Conservation (phyloP, 2,797 vertebrate species). For the Ctenosaura bakeri region DNA sequence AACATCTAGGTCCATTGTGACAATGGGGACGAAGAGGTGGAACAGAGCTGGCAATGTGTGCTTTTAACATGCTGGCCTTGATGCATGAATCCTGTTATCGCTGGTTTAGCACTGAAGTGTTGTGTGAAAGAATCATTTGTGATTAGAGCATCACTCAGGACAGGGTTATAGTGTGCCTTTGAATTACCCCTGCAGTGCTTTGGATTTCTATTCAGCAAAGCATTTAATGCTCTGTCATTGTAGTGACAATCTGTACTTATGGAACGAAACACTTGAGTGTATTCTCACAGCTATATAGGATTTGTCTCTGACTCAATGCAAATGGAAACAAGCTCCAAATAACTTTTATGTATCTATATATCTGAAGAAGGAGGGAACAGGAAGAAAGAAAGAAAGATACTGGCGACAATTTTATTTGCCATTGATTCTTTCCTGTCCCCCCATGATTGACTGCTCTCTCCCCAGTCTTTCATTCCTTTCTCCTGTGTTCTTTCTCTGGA, state of each 20-base stretch:
- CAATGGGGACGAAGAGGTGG: too few relatives aligned
- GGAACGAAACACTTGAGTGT: neutral
- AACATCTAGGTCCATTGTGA: too few relatives aligned
- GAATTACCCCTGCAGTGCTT: neutral
- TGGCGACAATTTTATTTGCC: slow-evolving; percentile 3
- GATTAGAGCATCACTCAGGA: neutral
- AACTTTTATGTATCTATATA: slow-evolving; percentile 6
- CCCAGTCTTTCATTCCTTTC: neutral
- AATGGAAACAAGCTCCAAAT: slow-evolving; percentile 1
- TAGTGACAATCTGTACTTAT: neutral
- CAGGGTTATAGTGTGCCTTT: neutral
- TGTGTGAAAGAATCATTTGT: neutral
- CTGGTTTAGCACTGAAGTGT: too few relatives aligned
- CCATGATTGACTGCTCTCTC: neutral
- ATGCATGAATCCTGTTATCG: neutral
- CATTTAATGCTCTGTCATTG: neutral
- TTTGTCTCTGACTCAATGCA: slow-evolving; percentile 6
- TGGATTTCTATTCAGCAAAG: neutral
- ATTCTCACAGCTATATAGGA: neutral
- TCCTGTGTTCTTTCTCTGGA: neutral
- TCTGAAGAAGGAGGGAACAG: neutral
- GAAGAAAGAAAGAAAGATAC: neutral
- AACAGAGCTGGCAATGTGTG: too few relatives aligned
- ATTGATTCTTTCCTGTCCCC: neutral
- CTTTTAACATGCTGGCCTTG: too few relatives aligned